Evolutionary conservation across 2,888 invertebrate species (phyloP).

Genomic region (Stegana nigrithorax): DNA sequence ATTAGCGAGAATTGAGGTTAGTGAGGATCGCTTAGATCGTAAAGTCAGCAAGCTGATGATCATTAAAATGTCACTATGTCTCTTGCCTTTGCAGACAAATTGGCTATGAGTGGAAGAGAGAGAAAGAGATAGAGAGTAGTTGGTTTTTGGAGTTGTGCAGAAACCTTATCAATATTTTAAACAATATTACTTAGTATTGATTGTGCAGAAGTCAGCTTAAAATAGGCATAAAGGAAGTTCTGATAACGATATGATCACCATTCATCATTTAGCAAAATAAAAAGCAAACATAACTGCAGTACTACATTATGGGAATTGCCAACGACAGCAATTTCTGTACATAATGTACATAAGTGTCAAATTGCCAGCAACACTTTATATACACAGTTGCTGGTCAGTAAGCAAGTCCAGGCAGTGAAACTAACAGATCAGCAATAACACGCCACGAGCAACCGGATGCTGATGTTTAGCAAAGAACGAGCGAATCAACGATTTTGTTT

Average conservation of each 20-base stretch:
- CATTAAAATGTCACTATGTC: no score
- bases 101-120: no score
- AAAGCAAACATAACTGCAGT: constrained; percentile 22
- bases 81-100: no score
- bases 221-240: constrained; percentile 56
- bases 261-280: no score
- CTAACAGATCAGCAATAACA: constrained; percentile 11
- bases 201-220: no score
- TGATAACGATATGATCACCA: no score
- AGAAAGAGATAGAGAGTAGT: no score
- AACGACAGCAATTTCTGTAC: constrained; percentile 49
- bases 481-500: constrained; percentile 19
- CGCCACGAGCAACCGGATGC: constrained; percentile 9
- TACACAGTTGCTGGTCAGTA: constrained; percentile 11
- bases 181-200: no score
- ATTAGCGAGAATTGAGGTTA: constrained; percentile 60
- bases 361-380: constrained; percentile 15
- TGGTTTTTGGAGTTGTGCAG: no score
- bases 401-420: constrained; percentile 10
- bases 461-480: constrained; percentile 13
- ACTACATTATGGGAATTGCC: constrained; percentile 61
- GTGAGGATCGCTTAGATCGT: constrained; percentile 20
- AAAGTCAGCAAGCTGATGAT: constrained; percentile 2
- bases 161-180: no score
- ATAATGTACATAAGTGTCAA: constrained; percentile 26